Evolutionary conservation across 1,140 invertebrate genomes (phyloP).

Genomic region (Drosophila pseudoananassae): DNA sequence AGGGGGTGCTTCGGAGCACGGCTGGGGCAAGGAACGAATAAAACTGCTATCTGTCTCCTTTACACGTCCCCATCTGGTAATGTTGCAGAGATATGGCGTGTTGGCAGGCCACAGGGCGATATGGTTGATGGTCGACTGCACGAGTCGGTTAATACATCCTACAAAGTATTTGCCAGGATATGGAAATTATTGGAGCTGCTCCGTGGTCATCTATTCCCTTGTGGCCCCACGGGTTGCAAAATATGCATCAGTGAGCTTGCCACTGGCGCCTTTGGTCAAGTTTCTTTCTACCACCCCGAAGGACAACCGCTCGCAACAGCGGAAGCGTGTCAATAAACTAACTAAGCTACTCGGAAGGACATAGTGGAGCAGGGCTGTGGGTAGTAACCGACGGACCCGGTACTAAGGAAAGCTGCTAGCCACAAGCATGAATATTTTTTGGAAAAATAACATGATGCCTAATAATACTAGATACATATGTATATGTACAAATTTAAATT

Average conservation of each 20-base stretch:
- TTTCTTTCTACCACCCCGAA: neutral
- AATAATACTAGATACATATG: no score
- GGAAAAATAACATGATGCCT: no score
- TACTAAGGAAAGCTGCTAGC: no score
- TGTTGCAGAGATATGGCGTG: conserved; percentile 64
- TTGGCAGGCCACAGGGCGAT: conserved; percentile 65
- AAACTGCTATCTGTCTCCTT: conserved; percentile 76
- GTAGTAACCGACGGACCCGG: no score
- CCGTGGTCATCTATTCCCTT: neutral
- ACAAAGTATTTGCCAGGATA: conserved; percentile 39
- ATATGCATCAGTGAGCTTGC: neutral
- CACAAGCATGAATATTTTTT: no score
- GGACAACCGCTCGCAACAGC: neutral
- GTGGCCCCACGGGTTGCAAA: neutral
- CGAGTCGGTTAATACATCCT: conserved; percentile 41
- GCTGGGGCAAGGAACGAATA: conserved; percentile 52
- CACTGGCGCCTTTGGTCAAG: neutral
- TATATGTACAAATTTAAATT: no score
- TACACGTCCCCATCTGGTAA: conserved; percentile 53
- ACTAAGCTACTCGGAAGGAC: neutral
- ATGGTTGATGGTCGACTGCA: conserved; percentile 7
- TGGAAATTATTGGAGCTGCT: conserved; percentile 37
- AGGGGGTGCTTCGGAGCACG: neutral
- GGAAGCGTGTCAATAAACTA: conserved; percentile 1
- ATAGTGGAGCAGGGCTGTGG: no score